phyloP scores from a whole-genome alignment of 2,797 vertebrate species.

The Dendrocincla fuliginosa region DNA sequence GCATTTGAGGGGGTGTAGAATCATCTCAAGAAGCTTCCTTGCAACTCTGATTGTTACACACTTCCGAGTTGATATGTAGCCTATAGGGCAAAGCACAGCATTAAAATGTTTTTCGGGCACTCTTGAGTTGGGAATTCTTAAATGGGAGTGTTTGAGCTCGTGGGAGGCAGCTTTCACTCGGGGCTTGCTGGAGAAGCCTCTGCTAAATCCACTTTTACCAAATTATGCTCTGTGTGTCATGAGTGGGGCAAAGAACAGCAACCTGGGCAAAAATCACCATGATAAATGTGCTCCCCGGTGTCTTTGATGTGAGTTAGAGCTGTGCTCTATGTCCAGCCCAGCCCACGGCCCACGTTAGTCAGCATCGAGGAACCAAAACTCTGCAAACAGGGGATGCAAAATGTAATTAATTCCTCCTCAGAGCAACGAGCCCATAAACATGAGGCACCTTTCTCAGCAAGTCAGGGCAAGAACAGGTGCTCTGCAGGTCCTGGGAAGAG shows the following conservation, averaged over 20 bases:
- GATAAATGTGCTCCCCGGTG: not conserved
- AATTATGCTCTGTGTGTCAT: not conserved
- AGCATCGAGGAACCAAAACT: not conserved
- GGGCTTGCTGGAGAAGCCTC: not conserved
- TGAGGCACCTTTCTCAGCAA: not conserved
- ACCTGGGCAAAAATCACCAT: not conserved
- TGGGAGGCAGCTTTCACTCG: not conserved
- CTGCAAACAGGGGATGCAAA: not conserved
- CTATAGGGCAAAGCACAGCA: not conserved
- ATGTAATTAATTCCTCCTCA: not conserved
- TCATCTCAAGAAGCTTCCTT: not conserved
- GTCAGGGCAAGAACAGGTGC: not conserved
- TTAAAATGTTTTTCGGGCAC: not conserved
- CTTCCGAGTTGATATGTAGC: not conserved
- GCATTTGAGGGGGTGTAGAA: not conserved
- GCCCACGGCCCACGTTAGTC: not conserved
- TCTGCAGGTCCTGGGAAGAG: not conserved
- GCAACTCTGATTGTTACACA: not conserved
- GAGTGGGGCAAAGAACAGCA: not conserved
- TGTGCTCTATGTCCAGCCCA: not conserved
- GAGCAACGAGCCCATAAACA: not conserved
- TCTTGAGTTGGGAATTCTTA: not conserved
- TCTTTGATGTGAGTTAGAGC: not conserved
- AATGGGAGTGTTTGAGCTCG: not conserved
- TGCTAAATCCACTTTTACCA: not conserved